Percentiles rank a stretch among this genome's conserved stretches.
Conservation (phyloP, 2,888 invertebrate genomes). For the Netelia inedita region DNA sequence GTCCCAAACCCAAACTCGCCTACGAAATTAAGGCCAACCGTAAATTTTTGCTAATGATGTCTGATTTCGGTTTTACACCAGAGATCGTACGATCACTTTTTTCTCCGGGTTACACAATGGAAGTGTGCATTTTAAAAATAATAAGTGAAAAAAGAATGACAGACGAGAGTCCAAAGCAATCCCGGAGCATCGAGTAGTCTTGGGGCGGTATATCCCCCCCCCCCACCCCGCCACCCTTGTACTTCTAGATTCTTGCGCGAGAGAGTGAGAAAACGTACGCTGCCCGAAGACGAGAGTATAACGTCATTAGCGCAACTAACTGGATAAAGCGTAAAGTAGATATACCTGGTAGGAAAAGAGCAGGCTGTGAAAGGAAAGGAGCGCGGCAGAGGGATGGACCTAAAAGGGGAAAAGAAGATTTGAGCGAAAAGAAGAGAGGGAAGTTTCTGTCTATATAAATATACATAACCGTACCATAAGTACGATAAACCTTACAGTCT, state of each 20-base stretch:
- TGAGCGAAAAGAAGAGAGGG: constrained; percentile 53
- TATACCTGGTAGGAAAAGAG: constrained; percentile 67
- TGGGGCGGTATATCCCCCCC: constrained; percentile 41
- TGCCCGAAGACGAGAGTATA: constrained; percentile 73
- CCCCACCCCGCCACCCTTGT: no score
- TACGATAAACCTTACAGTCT: no score
- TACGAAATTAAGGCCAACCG: no score
- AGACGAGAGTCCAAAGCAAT: constrained; percentile 11
- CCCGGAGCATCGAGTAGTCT: background rate
- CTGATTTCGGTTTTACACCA: no score
- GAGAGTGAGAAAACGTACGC: constrained; percentile 66
- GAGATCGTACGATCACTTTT: background rate
- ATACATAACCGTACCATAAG: background rate
- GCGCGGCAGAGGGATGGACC: background rate
- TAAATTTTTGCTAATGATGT: no score
- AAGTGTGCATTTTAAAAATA: background rate
- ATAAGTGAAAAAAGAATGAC: constrained; percentile 8
- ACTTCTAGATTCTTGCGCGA: constrained; percentile 27
- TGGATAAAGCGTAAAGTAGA: constrained; percentile 80
- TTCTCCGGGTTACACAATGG: background rate
- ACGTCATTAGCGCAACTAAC: constrained; percentile 79
- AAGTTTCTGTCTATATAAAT: constrained; percentile 7
- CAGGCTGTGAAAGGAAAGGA: constrained; percentile 43
- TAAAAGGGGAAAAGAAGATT: constrained; percentile 46
- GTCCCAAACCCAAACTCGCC: no score